phyloP scores from a whole-genome alignment of 1,140 invertebrate genomes.

The Pseudoatta argentina region DNA sequence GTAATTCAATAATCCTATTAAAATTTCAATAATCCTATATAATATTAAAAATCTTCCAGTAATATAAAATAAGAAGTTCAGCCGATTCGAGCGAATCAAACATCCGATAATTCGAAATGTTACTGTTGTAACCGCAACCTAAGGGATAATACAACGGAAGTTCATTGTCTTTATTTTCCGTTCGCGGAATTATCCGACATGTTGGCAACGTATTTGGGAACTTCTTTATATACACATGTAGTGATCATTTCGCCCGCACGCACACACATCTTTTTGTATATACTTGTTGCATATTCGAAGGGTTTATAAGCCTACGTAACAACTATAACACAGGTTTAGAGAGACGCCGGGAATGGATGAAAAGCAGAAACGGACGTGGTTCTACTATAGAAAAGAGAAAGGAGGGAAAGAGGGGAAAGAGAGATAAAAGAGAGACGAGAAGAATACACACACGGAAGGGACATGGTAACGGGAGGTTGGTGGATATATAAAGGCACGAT shows the following conservation, averaged over 20 bases:
- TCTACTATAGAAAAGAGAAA: background rate
- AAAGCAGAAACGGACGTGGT: conserved; percentile 34
- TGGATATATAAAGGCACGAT: conserved; percentile 73
- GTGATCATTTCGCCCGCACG: background rate
- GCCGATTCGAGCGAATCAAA: background rate
- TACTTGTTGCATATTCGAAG: conserved; percentile 52
- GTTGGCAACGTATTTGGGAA: conserved; percentile 71
- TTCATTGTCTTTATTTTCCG: conserved; percentile 77
- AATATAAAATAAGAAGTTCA: background rate
- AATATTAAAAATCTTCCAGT: background rate
- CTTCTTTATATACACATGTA: conserved; percentile 59
- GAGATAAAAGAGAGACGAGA: conserved; percentile 62
- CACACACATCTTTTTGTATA: conserved; percentile 14
- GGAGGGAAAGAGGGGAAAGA: background rate
- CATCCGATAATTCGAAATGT: background rate
- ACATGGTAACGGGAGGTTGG: conserved; percentile 68
- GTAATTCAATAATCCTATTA: background rate
- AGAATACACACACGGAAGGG: conserved; percentile 71
- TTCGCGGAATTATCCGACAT: conserved; percentile 62
- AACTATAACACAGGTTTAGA: conserved; percentile 18
- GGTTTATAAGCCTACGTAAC: conserved; percentile 71
- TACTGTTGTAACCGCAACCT: conserved; percentile 39
- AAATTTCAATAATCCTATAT: too few relatives aligned
- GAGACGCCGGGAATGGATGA: conserved; percentile 5
- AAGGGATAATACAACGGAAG: conserved; percentile 44